These are phyloP conservation scores for Aradus depressus DNA, from an alignment of 2,888 invertebrate genomes.

Conservation along the genomic window DNA sequence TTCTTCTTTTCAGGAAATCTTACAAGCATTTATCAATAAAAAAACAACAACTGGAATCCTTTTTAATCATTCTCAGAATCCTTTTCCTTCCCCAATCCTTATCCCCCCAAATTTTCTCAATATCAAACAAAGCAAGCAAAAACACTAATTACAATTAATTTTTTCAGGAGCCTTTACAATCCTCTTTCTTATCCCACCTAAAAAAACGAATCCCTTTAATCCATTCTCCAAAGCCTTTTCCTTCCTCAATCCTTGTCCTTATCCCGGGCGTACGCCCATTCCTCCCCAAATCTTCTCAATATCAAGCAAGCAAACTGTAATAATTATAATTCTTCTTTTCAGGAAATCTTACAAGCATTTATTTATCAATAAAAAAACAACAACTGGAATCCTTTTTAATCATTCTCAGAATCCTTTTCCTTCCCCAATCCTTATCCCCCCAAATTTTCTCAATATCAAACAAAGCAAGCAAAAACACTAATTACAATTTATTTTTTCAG, in stretches of 20 bases:
- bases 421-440: not conserved
- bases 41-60: too few species aligned
- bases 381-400: too few species aligned
- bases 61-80: too few species aligned
- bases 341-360: too few species aligned
- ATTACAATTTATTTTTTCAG: not conserved
- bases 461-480: slow-evolving; percentile 6
- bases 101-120: slow-evolving; percentile 4
- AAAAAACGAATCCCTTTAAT: not conserved
- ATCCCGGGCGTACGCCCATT: not conserved
- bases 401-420: too few species aligned
- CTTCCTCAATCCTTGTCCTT: not conserved
- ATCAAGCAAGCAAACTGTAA: too few species aligned
- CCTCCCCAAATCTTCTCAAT: not conserved
- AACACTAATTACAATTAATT: too few species aligned
- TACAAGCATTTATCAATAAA: too few species aligned
- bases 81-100: slow-evolving; percentile 4
- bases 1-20: too few species aligned
- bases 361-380: too few species aligned
- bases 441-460: slow-evolving; percentile 4
- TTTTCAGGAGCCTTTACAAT: not conserved
- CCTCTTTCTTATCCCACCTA: too few species aligned
- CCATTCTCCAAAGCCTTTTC: not conserved
- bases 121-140: slow-evolving; percentile 8
- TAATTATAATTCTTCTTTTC: too few species aligned